phyloP scores from a whole-genome alignment of 2,797 vertebrate genomes.

The Poecilia velifera region DNA sequence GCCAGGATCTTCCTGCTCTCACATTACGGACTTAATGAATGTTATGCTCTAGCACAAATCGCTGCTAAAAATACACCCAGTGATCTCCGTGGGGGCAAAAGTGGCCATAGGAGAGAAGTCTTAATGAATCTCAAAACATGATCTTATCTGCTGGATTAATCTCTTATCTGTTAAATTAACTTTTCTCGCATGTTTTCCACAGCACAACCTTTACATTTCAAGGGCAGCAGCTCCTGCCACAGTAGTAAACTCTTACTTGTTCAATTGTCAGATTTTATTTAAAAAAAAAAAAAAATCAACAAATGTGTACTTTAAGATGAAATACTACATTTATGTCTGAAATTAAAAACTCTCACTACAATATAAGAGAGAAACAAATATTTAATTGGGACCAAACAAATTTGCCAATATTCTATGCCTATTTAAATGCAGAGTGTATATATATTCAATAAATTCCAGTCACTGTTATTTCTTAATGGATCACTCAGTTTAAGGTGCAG shows the following conservation, averaged over 20 bases:
- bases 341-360: background rate
- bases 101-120: background rate
- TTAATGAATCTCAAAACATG: background rate
- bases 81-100: background rate
- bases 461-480: background rate
- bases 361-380: background rate
- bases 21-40: conserved; percentile 38
- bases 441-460: background rate
- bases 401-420: background rate
- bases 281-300: background rate
- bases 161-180: background rate
- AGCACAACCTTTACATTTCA: background rate
- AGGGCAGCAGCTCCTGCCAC: background rate
- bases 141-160: background rate
- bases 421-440: background rate
- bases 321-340: background rate
- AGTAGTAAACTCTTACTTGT: background rate
- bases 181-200: background rate
- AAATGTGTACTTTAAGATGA: background rate
- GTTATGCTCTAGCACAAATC: background rate
- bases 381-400: background rate
- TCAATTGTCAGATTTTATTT: background rate
- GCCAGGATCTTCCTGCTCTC: conserved; percentile 39
- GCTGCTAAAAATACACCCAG: conserved; percentile 27
- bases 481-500: background rate